phyloP scores from a whole-genome alignment of 2,888 invertebrate species.

The Alentia gelatinosa region DNA sequence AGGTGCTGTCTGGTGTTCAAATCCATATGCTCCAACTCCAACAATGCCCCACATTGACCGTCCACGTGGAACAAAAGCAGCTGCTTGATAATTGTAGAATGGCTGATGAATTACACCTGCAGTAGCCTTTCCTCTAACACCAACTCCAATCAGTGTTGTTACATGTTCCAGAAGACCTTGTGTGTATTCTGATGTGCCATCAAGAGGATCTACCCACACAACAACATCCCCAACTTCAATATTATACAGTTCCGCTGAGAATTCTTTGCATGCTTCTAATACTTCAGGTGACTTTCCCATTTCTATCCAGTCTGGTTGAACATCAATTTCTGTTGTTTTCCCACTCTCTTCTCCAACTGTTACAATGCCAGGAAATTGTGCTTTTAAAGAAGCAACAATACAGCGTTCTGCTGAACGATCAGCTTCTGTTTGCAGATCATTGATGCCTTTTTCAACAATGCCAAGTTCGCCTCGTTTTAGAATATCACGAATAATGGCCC shows the following conservation, averaged over 20 bases:
- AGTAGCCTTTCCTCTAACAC: slow-evolving; percentile 91
- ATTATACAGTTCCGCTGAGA: background rate
- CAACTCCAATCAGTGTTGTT: slow-evolving; percentile 97
- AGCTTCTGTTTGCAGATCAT: slow-evolving; percentile 52
- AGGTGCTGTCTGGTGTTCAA: slow-evolving; percentile 65
- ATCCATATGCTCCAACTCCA: slow-evolving; percentile 83
- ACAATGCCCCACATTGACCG: slow-evolving; percentile 97
- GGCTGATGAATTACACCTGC: slow-evolving; percentile 99
- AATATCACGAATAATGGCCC: slow-evolving; percentile 94
- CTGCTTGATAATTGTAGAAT: slow-evolving; percentile 86
- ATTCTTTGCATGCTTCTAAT: background rate
- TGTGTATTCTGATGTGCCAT: slow-evolving; percentile 99
- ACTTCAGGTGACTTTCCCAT: slow-evolving; percentile 33
- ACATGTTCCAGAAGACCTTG: slow-evolving; percentile 97
- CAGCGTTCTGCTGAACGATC: slow-evolving; percentile 87
- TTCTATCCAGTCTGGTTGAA: slow-evolving; percentile 15
- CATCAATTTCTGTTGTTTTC: background rate
- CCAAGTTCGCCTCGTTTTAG: slow-evolving; percentile 93
- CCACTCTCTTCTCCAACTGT: slow-evolving; percentile 87
- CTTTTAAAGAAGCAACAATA: slow-evolving; percentile 91
- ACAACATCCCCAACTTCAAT: slow-evolving; percentile 56
- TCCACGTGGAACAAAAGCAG: slow-evolving; percentile 83
- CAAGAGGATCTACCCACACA: slow-evolving; percentile 96
- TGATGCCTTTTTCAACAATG: slow-evolving; percentile 89
- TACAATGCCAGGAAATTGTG: slow-evolving; percentile 87